Conservation (phyloP, 53 echinoderm and acorn worm genomes). For the Paracentrotus lividus region DNA sequence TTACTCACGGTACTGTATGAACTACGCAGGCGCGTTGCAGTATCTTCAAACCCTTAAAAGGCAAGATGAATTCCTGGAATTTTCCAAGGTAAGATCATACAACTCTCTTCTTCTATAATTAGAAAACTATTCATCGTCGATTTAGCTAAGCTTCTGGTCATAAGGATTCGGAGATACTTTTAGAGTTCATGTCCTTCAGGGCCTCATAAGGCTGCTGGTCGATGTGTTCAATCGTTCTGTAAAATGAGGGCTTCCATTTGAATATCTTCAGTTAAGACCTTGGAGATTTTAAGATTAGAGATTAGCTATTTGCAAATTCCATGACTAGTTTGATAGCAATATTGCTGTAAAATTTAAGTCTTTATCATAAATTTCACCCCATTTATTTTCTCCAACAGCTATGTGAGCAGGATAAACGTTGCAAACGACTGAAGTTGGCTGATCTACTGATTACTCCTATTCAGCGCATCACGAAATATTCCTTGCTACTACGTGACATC, state of each 20-base stretch:
- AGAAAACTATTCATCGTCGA: no score
- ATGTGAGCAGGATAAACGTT: slow-evolving; percentile 85
- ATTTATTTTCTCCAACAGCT: slow-evolving; percentile 58
- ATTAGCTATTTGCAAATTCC: no score
- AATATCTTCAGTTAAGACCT: not conserved
- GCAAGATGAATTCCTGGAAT: slow-evolving; percentile 87
- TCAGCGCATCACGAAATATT: slow-evolving; percentile 96
- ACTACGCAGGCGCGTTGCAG: slow-evolving; percentile 92
- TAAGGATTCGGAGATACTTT: no score
- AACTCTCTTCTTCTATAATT: no score
- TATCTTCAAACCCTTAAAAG: slow-evolving; percentile 89
- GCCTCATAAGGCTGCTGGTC: no score
- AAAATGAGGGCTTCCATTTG: no score
- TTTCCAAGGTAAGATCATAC: slow-evolving; percentile 93
- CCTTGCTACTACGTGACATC: slow-evolving; percentile 91
- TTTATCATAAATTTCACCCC: not conserved
- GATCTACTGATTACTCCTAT: slow-evolving; percentile 86
- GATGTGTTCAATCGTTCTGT: no score
- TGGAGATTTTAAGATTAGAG: not conserved
- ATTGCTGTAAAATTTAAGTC: no score
- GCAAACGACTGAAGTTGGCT: slow-evolving; percentile 81
- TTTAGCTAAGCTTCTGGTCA: no score
- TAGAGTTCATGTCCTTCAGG: no score
- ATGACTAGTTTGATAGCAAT: no score
- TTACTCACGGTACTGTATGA: slow-evolving; percentile 96